Evolutionary conservation across 2,113 vertebrate genomes (phyloP), one percentile per base, ranked within the genome.

Genomic region (Mionectes macconnelli): DNA sequence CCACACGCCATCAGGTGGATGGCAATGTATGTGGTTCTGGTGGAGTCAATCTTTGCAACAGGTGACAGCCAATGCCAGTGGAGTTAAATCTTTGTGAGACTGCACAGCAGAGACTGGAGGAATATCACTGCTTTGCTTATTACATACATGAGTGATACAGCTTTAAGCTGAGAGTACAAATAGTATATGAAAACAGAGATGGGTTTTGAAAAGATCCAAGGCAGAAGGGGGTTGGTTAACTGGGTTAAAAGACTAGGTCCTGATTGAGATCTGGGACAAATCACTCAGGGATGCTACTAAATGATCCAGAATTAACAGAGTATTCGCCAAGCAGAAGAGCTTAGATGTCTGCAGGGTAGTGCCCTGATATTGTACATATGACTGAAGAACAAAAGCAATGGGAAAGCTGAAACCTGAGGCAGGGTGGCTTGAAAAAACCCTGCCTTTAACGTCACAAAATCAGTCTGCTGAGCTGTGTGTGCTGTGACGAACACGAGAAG

Each of bases 1-100:
- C 25, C 17, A 49, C 11, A 89, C 4, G 6, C 20, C 30, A 11
- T 0, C 0, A 39, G 50, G n/a, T n/a, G 39, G 52, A 35, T 5
- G 56, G 39, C 23, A n/a, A n/a, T n/a, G n/a, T n/a, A n/a, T n/a
- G n/a, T 82, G 6, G 5, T 30, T 74, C 12, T 82, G 12, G 30
- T 83, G 49, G 35, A 49, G 53, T 44, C 0, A 0, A 5, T 64
- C 21, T 83, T 83, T 82, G 33, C 62, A 27, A 22, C 28, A 76
- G 40, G 44, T 37, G 23, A 50, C 31, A 88, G 24, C 17, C 30
- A 56, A 2, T 1, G 8, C 52, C 59, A 8, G 8, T 63, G 23
- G 66, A 88, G 30, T 67, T 85, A 78, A 27, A n/a, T 55, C 68
- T 28, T 35, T 24, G 15, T 70, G 75, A 59, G 93, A 79, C 44